Base-by-base conservation (phyloP, 2,113 vertebrate species). In the Ranitomeya variabilis region DNA sequence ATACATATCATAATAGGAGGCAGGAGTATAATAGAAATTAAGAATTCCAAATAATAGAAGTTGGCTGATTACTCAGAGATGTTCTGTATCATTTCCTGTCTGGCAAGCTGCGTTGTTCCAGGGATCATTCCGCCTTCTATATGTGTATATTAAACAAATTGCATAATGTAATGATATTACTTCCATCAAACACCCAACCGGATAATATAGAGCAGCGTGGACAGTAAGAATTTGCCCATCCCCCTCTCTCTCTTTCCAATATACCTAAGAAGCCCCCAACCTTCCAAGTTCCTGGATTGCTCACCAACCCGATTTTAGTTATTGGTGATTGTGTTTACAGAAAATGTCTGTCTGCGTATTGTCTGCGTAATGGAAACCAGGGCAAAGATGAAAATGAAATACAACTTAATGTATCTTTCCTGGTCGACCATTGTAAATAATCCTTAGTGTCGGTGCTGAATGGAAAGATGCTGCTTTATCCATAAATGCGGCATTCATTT, bases 261-360 rank as follows among this genome's bases (percentile, higher is more conserved):
- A 13, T 62, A 37, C 31, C 37, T 62, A 52, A 55, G 37, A 55
- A 89, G 80, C 87, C 57, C 77, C 80, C 87, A 77, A 89, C 64
- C 86, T 69, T 71, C 80, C 23, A 87, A 69, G 78, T 80, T 80
- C 67, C 77, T 57, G 66, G 64, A 71, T 78, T 82, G 45, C 80
- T 66, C n/a, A 45, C 71, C 80, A 64, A 74, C 52, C 71, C 55
- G 15, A 84, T 59, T 89, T 59, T 85, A 77, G 60, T 55, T 77
- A 85, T 89, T 89, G 87, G 87, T 85, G 81, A 78, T 89, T 89
- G 74, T 89, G 87, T 89, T 89, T 89, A 89, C 74, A 79, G 57
- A 52, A 85, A 21, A 79, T 69, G 87, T 89, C 81, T 57, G 74
- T 85, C 87, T 89, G 87, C 66, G 87, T 85, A 89, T 79, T 89